Evolutionary conservation across 2,797 vertebrate species (phyloP).

Genomic region (Sebastes hopkinsi): DNA sequence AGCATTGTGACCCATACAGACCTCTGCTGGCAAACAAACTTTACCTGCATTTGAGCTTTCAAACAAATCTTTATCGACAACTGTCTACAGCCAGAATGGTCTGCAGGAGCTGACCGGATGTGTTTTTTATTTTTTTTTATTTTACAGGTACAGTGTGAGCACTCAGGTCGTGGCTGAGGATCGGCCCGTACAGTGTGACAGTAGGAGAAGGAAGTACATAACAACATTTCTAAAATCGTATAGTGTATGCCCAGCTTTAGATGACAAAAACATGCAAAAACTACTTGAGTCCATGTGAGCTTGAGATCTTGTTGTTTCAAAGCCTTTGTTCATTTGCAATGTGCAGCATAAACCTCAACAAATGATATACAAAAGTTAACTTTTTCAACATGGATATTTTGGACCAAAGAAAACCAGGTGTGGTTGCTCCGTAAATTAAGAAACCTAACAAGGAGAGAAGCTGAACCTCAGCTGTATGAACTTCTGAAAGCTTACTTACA

Average conservation of each 20-base stretch:
- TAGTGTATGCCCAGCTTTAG: accelerated
- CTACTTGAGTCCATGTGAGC: background rate
- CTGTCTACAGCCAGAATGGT: too few species aligned
- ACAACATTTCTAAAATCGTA: too few species aligned
- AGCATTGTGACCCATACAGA: too few species aligned
- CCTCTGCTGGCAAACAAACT: too few species aligned
- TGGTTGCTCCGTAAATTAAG: background rate
- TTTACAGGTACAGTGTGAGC: too few species aligned
- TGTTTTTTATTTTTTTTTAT: too few species aligned
- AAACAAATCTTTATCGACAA: too few species aligned
- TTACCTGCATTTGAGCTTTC: too few species aligned
- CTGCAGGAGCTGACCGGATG: too few species aligned
- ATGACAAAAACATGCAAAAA: background rate
- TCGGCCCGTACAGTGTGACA: too few species aligned
- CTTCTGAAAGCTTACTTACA: background rate
- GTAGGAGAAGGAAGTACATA: too few species aligned
- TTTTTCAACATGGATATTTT: background rate
- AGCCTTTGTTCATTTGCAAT: background rate
- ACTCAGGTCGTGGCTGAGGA: too few species aligned
- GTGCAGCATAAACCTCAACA: background rate
- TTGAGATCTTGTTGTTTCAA: background rate
- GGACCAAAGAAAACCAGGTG: background rate
- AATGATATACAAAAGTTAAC: background rate
- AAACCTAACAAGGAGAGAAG: background rate
- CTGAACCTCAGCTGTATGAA: background rate